phyloP scores from a whole-genome alignment of 2,888 invertebrate species.

The Mesorhabditis sp. region DNA sequence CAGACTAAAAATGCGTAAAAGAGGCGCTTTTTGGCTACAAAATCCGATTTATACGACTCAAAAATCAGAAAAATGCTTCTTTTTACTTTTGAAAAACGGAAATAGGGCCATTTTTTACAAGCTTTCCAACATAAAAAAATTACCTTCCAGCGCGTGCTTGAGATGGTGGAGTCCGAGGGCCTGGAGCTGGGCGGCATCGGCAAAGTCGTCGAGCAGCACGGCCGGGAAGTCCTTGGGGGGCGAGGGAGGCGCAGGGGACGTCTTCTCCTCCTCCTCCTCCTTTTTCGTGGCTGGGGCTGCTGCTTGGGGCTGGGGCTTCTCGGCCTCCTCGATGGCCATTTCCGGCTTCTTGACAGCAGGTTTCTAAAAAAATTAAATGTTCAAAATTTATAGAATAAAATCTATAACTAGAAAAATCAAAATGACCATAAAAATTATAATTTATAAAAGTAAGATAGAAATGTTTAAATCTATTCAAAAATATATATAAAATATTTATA shows the following conservation, averaged over 20 bases:
- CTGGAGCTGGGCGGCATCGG: conserved; percentile 53
- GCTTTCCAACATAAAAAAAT: not conserved
- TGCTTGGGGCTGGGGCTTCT: conserved; percentile 7
- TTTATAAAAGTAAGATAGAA: too few species aligned
- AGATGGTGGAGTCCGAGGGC: conserved; percentile 59
- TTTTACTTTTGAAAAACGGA: not conserved
- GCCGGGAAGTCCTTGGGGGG: conserved; percentile 26
- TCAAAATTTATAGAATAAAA: too few species aligned
- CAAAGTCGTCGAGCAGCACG: conserved; percentile 28
- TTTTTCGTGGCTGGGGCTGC: not conserved
- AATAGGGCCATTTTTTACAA: not conserved
- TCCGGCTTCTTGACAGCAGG: not conserved
- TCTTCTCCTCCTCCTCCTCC: conserved; percentile 6
- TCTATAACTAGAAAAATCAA: too few species aligned
- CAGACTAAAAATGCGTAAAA: too few species aligned
- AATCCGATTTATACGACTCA: too few species aligned
- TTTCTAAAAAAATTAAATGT: too few species aligned
- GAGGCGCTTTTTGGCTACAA: too few species aligned
- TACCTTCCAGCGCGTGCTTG: conserved; percentile 44
- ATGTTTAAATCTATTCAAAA: too few species aligned
- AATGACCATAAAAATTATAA: too few species aligned
- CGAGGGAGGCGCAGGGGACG: not conserved
- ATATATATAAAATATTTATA: too few species aligned
- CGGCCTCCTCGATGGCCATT: not conserved
- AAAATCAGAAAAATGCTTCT: not conserved